Base-by-base conservation (phyloP, 30 jellyfish, hydroid and myxozoan species). In the Sanderia malayensis region DNA sequence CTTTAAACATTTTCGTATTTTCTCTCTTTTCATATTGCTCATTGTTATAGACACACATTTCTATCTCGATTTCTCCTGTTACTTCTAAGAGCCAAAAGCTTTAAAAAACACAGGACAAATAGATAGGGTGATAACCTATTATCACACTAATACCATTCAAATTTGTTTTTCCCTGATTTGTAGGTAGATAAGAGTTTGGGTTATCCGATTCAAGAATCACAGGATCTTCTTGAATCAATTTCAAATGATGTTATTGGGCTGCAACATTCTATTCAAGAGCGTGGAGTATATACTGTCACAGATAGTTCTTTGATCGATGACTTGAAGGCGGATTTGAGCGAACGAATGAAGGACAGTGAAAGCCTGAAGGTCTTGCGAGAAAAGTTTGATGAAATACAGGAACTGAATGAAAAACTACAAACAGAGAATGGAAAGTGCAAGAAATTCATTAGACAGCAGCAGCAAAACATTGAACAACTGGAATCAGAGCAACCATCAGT, bases 401-500 rank as follows among this genome's bases (percentile, higher is more conserved):
- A 63, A 32, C 27, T 3, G 10, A 75, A 47, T 32, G 55, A 65
- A 17, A 49, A 13, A 31, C 45, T 75, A 15, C 25, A 4, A 21
- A 2, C 31, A 1, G 72, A 65, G 28, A 79, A 44, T 20, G 81
- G 66, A n/a, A 65, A 37, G 67, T 21, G 61, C 11, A 79, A 67
- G 33, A 65, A 67, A 23, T 10, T n/a, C 23, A 57, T 64, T 0
- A 41, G 45, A 22, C 60, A 22, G 58, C 34, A 28, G 65, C 90
- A 70, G 34, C 69, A 45, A 22, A 61, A 27, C 24, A 71, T 82
- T 21, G 94, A 82, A 15, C 85, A 59, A 44, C 82, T 82, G 17
- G 94, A 82, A 61, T 28, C 28, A 24, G 83, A 82, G 61, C 82
- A 34, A 17, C 94, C 94, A 46, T 82, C 94, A 15, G 94, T 82